Evolutionary conservation across 2,888 invertebrate genomes (phyloP).

Genomic region (Harpalus rufipes): DNA sequence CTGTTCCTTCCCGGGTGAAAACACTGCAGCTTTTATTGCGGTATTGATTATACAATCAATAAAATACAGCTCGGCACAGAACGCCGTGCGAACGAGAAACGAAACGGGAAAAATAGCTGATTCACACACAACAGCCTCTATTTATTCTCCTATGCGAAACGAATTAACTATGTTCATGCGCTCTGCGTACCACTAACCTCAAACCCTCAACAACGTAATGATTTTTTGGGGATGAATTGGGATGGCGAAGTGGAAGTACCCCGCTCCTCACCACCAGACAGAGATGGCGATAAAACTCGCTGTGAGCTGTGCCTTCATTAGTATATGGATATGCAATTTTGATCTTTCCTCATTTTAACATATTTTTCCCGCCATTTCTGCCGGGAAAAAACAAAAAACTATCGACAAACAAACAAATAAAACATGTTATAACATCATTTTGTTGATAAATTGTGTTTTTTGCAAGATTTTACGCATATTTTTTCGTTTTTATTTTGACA

Average conservation of each 20-base stretch:
- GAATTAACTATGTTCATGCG: slow-evolving; percentile 78
- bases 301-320: slow-evolving; percentile 72
- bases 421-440: too few relatives aligned
- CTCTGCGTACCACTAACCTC: slow-evolving; percentile 79
- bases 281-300: slow-evolving; percentile 39
- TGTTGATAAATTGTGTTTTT: not conserved
- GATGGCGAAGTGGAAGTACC: too few relatives aligned
- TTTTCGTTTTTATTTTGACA: slow-evolving; percentile 77
- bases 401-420: too few relatives aligned
- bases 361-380: not conserved
- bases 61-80: slow-evolving; percentile 76
- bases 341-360: slow-evolving; percentile 78
- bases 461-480: slow-evolving; percentile 73
- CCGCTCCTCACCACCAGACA: not conserved
- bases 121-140: slow-evolving; percentile 71
- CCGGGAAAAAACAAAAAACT: not conserved
- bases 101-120: slow-evolving; percentile 77
- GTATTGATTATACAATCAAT: slow-evolving; percentile 80
- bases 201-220: slow-evolving; percentile 87
- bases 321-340: slow-evolving; percentile 85
- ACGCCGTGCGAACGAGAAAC: slow-evolving; percentile 69
- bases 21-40: slow-evolving; percentile 79
- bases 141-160: slow-evolving; percentile 75
- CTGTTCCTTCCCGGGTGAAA: slow-evolving; percentile 72
- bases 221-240: slow-evolving; percentile 90